Conservation (phyloP, 2,888 invertebrate species). For the Autographa gamma region DNA sequence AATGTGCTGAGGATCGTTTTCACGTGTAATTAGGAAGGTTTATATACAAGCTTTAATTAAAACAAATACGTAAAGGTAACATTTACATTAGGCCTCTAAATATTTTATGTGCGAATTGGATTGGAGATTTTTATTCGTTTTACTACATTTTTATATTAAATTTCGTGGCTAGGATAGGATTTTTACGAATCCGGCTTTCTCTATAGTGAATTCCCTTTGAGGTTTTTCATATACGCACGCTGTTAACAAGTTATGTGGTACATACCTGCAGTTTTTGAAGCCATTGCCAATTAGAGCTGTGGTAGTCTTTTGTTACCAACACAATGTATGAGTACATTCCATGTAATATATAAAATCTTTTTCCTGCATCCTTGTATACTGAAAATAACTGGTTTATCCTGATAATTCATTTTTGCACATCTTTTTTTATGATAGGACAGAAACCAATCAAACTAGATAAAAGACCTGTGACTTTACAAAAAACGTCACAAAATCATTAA, state of each 20-base stretch:
- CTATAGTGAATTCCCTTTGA: not conserved
- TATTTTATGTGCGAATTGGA: not conserved
- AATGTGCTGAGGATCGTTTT: constrained; percentile 35
- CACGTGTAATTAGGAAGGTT: constrained; percentile 27
- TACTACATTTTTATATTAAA: not conserved
- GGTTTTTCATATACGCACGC: not conserved
- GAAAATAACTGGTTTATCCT: too few species aligned
- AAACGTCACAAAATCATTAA: too few species aligned
- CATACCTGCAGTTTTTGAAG: too few species aligned
- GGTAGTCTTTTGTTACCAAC: too few species aligned
- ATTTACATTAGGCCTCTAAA: not conserved
- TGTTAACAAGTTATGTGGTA: not conserved
- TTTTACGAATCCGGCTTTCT: not conserved
- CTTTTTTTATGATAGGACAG: too few species aligned
- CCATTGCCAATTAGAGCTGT: too few species aligned
- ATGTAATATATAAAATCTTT: too few species aligned
- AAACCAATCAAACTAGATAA: too few species aligned
- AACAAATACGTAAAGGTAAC: constrained; percentile 1
- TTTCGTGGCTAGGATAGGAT: not conserved
- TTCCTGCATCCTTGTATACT: too few species aligned
- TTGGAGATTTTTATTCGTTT: not conserved
- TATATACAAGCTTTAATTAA: not conserved
- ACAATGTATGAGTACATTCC: too few species aligned
- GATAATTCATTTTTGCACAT: too few species aligned
- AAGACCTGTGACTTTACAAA: not conserved